phyloP scores from a whole-genome alignment of 1,140 invertebrate species.

The Propsilocerus akamusi region DNA sequence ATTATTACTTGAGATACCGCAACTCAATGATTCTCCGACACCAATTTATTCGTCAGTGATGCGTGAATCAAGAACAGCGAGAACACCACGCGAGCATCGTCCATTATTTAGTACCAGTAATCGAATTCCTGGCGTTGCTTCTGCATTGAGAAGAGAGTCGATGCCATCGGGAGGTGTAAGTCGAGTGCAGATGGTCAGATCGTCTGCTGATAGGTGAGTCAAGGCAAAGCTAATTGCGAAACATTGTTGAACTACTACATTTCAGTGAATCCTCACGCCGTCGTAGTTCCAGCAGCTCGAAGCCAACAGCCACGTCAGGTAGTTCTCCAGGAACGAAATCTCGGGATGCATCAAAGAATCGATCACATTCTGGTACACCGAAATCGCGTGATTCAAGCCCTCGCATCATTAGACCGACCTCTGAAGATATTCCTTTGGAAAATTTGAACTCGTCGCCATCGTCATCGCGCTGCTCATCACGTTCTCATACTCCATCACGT shows the following conservation, averaged over 20 bases:
- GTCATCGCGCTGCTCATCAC: slow-evolving; percentile 15
- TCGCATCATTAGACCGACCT: slow-evolving; percentile 45
- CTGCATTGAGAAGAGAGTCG: slow-evolving; percentile 36
- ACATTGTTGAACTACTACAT: background rate
- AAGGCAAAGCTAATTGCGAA: no score
- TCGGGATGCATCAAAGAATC: slow-evolving; percentile 15
- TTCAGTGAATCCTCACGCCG: slow-evolving; percentile 19
- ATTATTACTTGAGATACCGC: slow-evolving; percentile 66
- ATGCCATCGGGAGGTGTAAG: slow-evolving; percentile 16
- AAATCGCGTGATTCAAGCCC: slow-evolving; percentile 51
- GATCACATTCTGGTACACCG: slow-evolving; percentile 20
- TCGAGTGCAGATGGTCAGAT: slow-evolving; percentile 20
- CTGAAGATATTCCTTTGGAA: slow-evolving; percentile 71
- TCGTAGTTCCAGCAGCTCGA: slow-evolving; percentile 17
- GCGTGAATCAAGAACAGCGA: slow-evolving; percentile 19
- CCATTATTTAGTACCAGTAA: slow-evolving; percentile 36
- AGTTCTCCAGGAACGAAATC: background rate
- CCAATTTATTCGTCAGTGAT: slow-evolving; percentile 13
- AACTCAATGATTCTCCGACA: slow-evolving; percentile 32
- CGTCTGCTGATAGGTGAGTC: slow-evolving; percentile 18
- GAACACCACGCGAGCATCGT: slow-evolving; percentile 23
- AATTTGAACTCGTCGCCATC: slow-evolving; percentile 31
- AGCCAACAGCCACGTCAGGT: slow-evolving; percentile 10
- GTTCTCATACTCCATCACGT: slow-evolving; percentile 19
- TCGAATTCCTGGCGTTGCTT: slow-evolving; percentile 48